These are phyloP conservation scores for Perizoma flavofasciatum DNA, from an alignment of 2,888 invertebrate species.

Conservation along the genomic window DNA sequence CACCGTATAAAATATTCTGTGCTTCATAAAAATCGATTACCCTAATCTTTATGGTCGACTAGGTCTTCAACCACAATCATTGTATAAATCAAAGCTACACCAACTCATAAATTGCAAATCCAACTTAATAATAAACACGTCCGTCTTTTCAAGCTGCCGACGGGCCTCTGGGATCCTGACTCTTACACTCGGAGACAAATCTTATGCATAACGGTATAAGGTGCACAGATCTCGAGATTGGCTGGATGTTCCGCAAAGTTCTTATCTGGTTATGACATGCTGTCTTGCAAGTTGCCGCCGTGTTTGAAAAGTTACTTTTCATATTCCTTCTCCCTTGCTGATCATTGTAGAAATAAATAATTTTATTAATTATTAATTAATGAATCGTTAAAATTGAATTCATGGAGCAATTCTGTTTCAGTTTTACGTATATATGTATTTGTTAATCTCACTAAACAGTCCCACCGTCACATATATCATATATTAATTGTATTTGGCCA, in stretches of 20 bases:
- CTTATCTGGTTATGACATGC: conserved; percentile 32
- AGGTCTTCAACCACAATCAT: too few species aligned
- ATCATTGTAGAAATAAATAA: conserved; percentile 4
- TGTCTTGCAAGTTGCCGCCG: conserved; percentile 23
- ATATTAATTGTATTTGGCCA: too few species aligned
- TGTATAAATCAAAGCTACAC: too few species aligned
- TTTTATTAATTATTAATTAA: conserved; percentile 2
- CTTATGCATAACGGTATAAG: conserved; percentile 17
- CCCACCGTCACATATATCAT: too few species aligned
- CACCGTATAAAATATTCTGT: too few species aligned
- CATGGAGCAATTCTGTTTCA: background rate
- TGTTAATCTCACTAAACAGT: too few species aligned
- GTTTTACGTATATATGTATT: too few species aligned
- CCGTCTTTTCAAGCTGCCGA: conserved; percentile 28
- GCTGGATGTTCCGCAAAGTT: conserved; percentile 24
- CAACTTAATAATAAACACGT: conserved; percentile 39
- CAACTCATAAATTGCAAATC: conserved; percentile 39
- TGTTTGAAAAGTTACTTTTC: conserved; percentile 29
- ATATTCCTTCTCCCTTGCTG: conserved; percentile 16
- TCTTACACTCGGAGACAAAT: conserved; percentile 19
- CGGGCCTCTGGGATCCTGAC: conserved; percentile 12
- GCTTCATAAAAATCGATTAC: too few species aligned
- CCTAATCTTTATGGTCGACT: too few species aligned
- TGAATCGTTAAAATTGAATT: background rate
- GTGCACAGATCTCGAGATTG: conserved; percentile 20